A percentile compares a stretch with the other conserved stretches of the same genome.
Conservation (phyloP, 2,797 vertebrate genomes). For the Botia almorhae region DNA sequence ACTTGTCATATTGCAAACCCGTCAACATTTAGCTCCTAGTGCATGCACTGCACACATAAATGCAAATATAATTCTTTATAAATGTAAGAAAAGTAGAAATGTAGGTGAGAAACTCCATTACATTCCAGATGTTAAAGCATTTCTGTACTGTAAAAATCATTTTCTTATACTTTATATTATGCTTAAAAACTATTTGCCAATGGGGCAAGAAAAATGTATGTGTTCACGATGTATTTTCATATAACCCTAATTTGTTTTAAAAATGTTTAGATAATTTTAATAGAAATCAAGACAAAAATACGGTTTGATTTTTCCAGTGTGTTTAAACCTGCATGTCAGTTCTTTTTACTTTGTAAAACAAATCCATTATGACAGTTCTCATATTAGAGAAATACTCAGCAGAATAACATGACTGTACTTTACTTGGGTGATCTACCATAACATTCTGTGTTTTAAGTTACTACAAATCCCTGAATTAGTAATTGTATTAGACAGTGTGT, state of each 20-base stretch:
- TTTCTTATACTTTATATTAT: too few relatives aligned
- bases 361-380: background rate
- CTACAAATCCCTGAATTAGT: slow-evolving; percentile 82
- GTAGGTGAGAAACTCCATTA: too few relatives aligned
- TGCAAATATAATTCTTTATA: background rate
- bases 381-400: background rate
- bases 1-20: background rate
- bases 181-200: too few relatives aligned
- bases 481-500: slow-evolving; percentile 88
- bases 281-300: too few relatives aligned
- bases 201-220: too few relatives aligned
- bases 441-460: slow-evolving; percentile 67
- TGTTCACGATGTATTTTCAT: too few relatives aligned
- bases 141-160: too few relatives aligned
- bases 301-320: too few relatives aligned
- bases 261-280: background rate
- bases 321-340: background rate
- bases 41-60: background rate
- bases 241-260: background rate
- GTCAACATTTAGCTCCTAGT: background rate
- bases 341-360: background rate
- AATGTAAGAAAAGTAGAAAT: too few relatives aligned
- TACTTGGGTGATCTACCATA: background rate
- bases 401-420: background rate
- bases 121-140: too few relatives aligned